phyloP scores from a whole-genome alignment of 2,888 invertebrate species.

The Megaustenia siamemsis region DNA sequence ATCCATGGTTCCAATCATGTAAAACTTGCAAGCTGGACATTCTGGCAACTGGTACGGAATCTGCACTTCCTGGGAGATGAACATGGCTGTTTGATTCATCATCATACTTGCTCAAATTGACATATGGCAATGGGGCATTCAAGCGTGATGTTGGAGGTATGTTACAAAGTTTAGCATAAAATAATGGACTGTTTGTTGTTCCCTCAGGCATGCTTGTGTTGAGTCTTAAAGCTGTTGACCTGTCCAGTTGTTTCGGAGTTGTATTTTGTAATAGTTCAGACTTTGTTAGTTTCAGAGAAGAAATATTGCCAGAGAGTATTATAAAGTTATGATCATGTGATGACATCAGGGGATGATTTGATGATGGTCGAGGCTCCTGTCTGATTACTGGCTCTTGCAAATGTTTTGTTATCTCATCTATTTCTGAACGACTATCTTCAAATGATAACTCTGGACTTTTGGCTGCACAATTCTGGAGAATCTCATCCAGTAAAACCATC shows the following conservation, averaged over 20 bases:
- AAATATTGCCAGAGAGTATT: slow-evolving; percentile 53
- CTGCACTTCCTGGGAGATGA: slow-evolving; percentile 61
- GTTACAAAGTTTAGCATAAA: slow-evolving; percentile 67
- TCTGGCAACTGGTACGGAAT: slow-evolving; percentile 41
- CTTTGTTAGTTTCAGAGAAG: slow-evolving; percentile 27
- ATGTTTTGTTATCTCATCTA: background rate
- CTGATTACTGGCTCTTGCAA: background rate
- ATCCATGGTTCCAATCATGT: background rate
- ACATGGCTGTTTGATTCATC: slow-evolving; percentile 66
- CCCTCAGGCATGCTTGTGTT: slow-evolving; percentile 46
- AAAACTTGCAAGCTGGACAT: slow-evolving; percentile 10
- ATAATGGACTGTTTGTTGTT: slow-evolving; percentile 63
- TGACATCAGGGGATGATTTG: slow-evolving; percentile 2
- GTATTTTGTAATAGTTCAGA: background rate
- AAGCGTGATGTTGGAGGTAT: slow-evolving; percentile 66
- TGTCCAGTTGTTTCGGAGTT: slow-evolving; percentile 5
- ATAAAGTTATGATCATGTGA: slow-evolving; percentile 28
- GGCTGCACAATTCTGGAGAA: slow-evolving; percentile 65
- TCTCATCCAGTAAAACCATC: slow-evolving; percentile 74
- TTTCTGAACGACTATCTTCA: background rate
- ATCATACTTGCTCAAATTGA: slow-evolving; percentile 72
- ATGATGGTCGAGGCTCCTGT: background rate
- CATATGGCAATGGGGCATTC: slow-evolving; percentile 73
- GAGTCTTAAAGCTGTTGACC: slow-evolving; percentile 12
- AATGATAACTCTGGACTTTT: slow-evolving; percentile 36